These are phyloP conservation scores for Macrosiphum euphorbiae DNA, from an alignment of 2,888 invertebrate species.

Conservation along the genomic window DNA sequence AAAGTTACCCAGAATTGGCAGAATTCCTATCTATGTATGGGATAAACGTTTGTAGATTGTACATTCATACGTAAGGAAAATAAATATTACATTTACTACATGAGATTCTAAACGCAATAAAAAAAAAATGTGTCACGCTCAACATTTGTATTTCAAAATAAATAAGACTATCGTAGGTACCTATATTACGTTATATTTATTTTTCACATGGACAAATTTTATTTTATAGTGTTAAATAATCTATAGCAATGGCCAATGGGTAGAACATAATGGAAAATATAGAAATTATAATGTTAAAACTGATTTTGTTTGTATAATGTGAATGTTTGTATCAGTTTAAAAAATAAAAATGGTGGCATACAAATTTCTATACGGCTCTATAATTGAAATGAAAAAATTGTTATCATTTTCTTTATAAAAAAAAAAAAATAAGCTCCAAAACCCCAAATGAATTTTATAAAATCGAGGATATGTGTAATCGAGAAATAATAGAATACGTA, in stretches of 20 bases:
- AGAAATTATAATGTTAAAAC: not conserved
- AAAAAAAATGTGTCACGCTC: not conserved
- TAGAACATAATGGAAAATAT: not conserved
- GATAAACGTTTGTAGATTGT: not conserved
- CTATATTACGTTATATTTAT: not conserved
- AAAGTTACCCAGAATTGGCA: not conserved
- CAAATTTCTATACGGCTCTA: not conserved
- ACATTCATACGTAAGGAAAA: not conserved
- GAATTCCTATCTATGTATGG: not conserved
- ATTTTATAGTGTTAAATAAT: too few species aligned
- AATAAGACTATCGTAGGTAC: not conserved
- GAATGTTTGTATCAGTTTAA: not conserved
- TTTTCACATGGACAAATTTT: not conserved
- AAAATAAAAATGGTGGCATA: too few species aligned
- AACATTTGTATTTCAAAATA: not conserved
- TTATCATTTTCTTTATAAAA: not conserved
- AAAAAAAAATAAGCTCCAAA: not conserved
- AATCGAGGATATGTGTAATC: not conserved
- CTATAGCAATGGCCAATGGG: not conserved
- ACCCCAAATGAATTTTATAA: not conserved
- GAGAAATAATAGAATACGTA: not conserved
- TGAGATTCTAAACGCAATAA: not conserved
- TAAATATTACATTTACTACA: not conserved
- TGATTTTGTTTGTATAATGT: not conserved
- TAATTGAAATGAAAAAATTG: not conserved